Evolutionary conservation across 1,140 invertebrate genomes (phyloP), one percentile per base, ranked within the genome.

Genomic region (Lethrus apterus): DNA sequence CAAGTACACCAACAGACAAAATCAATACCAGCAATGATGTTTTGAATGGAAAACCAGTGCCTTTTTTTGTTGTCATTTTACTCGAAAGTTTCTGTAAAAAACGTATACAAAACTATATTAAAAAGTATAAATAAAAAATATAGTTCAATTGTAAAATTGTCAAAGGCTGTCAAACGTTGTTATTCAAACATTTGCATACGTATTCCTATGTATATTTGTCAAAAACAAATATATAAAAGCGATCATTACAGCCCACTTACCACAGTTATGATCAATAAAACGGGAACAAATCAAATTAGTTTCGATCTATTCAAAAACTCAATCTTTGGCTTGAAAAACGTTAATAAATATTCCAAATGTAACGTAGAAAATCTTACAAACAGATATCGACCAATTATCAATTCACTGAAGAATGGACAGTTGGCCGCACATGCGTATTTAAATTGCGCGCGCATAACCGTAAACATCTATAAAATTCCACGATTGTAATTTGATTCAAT

Each of bases 31-130:
- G 52, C 11, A 51, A 41, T 0, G 58, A 32, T 8, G 41, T 50
- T 44, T 54, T 59, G 21, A 36, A 56, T 18, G 54, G 46, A 38
- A 48, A 60, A 41, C 58, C 43, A 3, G 41, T 42, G 3, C 38
- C 42, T 47, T 54, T 57, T 13, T 55, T 55, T 1, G 46, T 34
- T 17, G 47, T 42, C 58, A 59, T 57, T 49, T 59, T 62, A 15
- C 52, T 51, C 19, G 52, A 42, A 11, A 63, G 46, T 51, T 53
- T 56, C 63, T 65, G 41, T 7, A 65, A 58, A 48, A 52, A 35
- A 44, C 13, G 34, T n/a, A 47, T 42, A 11, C 18, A 48, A 29
- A 29, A 32, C 14, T 1, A 32, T 0, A 31, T 26, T 10, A 8
- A 31, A 26, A 26, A 5, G 23, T n/a, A 26, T 5, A 26, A 26